Evolutionary conservation across 2,888 invertebrate species (phyloP).

Genomic region (Amblyjoppa proteus): DNA sequence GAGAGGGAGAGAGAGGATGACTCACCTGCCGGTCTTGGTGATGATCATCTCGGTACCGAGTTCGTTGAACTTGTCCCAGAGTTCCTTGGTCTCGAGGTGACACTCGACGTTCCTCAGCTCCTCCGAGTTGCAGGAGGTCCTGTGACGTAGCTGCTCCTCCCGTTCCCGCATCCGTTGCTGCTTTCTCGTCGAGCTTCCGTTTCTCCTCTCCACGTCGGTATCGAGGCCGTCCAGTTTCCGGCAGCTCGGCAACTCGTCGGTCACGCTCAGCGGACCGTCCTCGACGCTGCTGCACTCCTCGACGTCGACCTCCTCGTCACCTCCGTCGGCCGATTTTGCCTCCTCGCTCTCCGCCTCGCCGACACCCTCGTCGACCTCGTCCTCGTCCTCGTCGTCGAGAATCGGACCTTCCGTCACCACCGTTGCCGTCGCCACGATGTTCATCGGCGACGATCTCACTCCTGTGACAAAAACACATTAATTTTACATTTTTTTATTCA

Average conservation of each 20-base stretch:
- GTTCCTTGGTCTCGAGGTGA: slow-evolving; percentile 92
- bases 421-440: slow-evolving; percentile 84
- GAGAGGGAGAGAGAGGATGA: slow-evolving; percentile 59
- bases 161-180: slow-evolving; percentile 74
- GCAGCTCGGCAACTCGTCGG: slow-evolving; percentile 71
- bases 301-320: slow-evolving; percentile 87
- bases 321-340: slow-evolving; percentile 80
- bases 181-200: slow-evolving; percentile 81
- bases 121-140: slow-evolving; percentile 88
- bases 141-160: slow-evolving; percentile 77
- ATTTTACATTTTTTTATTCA: no score
- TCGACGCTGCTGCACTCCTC: slow-evolving; percentile 88
- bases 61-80: slow-evolving; percentile 93
- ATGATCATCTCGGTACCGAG: slow-evolving; percentile 95
- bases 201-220: slow-evolving; percentile 74
- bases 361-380: slow-evolving; percentile 86
- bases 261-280: slow-evolving; percentile 80
- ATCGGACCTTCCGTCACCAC: slow-evolving; percentile 84
- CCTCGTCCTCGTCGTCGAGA: slow-evolving; percentile 86
- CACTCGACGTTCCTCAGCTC: slow-evolving; percentile 89
- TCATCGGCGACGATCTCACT: slow-evolving; percentile 80
- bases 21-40: slow-evolving; percentile 93
- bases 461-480: slow-evolving; percentile 70
- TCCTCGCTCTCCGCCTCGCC: slow-evolving; percentile 85
- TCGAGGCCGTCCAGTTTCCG: slow-evolving; percentile 55